phyloP scores from a whole-genome alignment of 1,140 invertebrate species.

The Akabosia matsudoensis region DNA sequence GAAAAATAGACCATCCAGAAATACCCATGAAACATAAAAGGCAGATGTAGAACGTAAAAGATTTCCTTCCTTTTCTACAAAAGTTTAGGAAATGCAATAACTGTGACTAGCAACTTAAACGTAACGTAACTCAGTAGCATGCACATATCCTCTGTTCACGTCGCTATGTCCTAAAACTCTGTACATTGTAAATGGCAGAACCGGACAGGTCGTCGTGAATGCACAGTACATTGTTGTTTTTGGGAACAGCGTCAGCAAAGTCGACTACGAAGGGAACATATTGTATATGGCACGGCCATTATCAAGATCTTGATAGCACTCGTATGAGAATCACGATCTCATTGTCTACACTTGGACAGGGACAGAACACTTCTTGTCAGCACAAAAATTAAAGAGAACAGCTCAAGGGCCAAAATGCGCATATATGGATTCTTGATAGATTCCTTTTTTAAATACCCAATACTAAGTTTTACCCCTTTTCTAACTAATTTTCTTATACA shows the following conservation, averaged over 20 bases:
- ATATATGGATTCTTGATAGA: not conserved
- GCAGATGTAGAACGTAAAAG: conserved; percentile 11
- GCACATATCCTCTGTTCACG: too few relatives aligned
- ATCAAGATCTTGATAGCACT: not conserved
- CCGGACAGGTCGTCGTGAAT: too few relatives aligned
- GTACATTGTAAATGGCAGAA: too few relatives aligned
- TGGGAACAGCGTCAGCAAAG: not conserved
- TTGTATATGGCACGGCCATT: not conserved
- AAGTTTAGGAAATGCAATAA: too few relatives aligned
- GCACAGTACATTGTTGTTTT: too few relatives aligned
- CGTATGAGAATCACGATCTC: not conserved
- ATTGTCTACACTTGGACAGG: conserved; percentile 11
- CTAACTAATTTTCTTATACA: too few relatives aligned
- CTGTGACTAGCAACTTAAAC: too few relatives aligned
- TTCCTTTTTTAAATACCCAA: too few relatives aligned
- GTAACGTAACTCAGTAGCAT: too few relatives aligned
- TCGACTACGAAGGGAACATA: not conserved
- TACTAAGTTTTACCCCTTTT: too few relatives aligned
- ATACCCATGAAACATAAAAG: conserved; percentile 21
- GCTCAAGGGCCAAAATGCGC: conserved; percentile 14
- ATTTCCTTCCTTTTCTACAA: conserved; percentile 8
- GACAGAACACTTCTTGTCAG: conserved; percentile 9
- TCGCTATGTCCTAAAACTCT: too few relatives aligned
- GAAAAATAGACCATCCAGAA: not conserved
- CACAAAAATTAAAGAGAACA: conserved; percentile 4